Base-by-base conservation (phyloP, 1,140 invertebrate genomes). In the Nylanderia fulva region DNA sequence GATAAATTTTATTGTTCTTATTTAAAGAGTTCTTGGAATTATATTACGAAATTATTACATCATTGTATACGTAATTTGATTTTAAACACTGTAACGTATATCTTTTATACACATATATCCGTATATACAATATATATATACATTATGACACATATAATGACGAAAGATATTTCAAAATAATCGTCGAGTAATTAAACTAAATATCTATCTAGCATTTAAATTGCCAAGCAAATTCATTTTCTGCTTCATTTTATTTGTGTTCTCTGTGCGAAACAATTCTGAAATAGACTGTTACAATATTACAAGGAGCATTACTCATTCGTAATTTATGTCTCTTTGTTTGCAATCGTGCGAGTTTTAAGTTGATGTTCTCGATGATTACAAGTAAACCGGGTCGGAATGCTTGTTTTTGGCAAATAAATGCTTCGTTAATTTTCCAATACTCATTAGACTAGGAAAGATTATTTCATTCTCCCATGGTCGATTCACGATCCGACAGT, bases 361-460 rank as follows among this genome's bases (percentile, higher is more conserved):
- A 56, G 2, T 72, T 72, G 24, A 72, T 36, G 29, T 72, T 27
- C 29, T 33, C 21, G 13, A 5, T 13, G 29, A 33, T 18, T 61
- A 63, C 0, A 24, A 7, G 13, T 68, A 39, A 21, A 13, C 6
- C 39, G 29, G 15, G 45, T 24, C 45, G 45, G 39, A 1, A 42
- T 52, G 45, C 27, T 52, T 72, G 52, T 56, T 72, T 72, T 72
- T 13, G 48, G 48, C 29, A 13, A 72, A 27, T 71, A 48, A 69
- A 52, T 24, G 69, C 29, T 72, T 36, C 29, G 27, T 54, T 56
- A 56, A 48, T 36, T 15, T 27, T 48, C 42, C 5, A 24, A 52
- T 69, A 52, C 69, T 72, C 56, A 54, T 72, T 52, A 56, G 69
- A 33, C 29, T n/a, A n/a, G 52, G 29, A 56, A 5, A 72, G 29